Base-by-base conservation (phyloP, 2,888 invertebrate genomes). In the Tricholauxania praeusta region DNA sequence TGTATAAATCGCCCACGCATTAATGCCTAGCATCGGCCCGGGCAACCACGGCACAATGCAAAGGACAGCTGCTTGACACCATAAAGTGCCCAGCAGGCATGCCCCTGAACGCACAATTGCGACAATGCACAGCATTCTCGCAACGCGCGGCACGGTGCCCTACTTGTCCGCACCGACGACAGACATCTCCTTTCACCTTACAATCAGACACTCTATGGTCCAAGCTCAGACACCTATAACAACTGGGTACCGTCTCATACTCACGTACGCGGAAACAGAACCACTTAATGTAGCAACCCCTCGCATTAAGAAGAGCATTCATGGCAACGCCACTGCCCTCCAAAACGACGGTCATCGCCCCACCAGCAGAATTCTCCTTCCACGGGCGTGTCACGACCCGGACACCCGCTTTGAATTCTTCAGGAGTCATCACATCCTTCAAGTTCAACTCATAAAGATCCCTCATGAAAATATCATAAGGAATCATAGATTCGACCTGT, bases 41-140 rank as follows among this genome's bases (percentile, higher is more conserved):
- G n/a, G n/a, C 65, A 52, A 22, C 22, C 65, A 28, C 65, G 39
- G 63, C 15, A 15, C 59, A 59, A 19, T 28, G 22, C 0, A 74
- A 67, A 8, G 75, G 74, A 57, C 76, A 75, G 1, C 15, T 39
- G 53, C 12, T 74, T 0, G 73, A 75, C 48, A 78, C n/a, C 77
- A 75, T 77, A n/a, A 22, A 39, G 72, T 77, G 78, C 12, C 47
- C 72, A 3, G 76, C 66, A 1, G 73, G 73, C 17, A 69, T 53
- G 3, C 73, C 75, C 66, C 53, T 70, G 47, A 73, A 70, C 0
- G 75, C 71, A 63, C 78, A 77, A 8, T 78, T 75, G 8, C 78
- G 73, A 62, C 73, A 74, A 63, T n/a, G 19, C 63, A 72, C 22
- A 52, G 70, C 67, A 32, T 73, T 66, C 0, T 12, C 39, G 63